These are phyloP conservation scores for Osmerus mordax DNA, from an alignment of 2,113 vertebrate genomes.

Conservation along the genomic window DNA sequence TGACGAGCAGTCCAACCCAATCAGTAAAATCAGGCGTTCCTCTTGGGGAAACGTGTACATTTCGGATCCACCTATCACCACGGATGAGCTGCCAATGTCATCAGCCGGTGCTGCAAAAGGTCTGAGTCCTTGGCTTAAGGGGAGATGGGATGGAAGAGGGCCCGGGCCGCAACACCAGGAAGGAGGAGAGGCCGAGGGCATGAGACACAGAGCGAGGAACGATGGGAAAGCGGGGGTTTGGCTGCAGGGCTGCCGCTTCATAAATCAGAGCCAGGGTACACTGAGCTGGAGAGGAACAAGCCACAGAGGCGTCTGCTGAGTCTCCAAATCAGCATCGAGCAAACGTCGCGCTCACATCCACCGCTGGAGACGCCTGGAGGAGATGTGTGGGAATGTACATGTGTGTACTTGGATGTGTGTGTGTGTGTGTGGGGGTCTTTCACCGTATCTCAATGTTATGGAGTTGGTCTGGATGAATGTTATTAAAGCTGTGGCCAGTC, in stretches of 20 bases:
- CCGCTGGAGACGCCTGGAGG: background rate
- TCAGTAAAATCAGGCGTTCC: no score
- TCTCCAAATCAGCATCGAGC: constrained; percentile 44
- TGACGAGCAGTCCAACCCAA: no score
- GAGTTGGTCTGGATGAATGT: background rate
- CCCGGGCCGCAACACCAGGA: background rate
- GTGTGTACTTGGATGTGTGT: constrained; percentile 14
- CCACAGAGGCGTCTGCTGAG: constrained; percentile 41
- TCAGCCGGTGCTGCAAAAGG: background rate
- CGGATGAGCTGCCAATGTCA: background rate
- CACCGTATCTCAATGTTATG: background rate
- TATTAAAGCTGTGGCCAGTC: background rate
- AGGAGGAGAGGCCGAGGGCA: background rate
- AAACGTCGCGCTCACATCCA: background rate
- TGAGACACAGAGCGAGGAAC: constrained; percentile 7
- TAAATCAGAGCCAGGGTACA: constrained; percentile 52
- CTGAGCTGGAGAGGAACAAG: constrained; percentile 29
- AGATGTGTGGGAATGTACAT: background rate
- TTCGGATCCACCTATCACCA: no score
- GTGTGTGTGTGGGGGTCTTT: background rate
- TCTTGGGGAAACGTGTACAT: no score
- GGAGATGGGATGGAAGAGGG: background rate
- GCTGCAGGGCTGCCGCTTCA: constrained; percentile 39
- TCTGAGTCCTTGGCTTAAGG: background rate
- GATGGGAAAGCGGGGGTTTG: constrained; percentile 55